Conservation (phyloP, 2,113 vertebrate genomes). For the Limanda limanda region DNA sequence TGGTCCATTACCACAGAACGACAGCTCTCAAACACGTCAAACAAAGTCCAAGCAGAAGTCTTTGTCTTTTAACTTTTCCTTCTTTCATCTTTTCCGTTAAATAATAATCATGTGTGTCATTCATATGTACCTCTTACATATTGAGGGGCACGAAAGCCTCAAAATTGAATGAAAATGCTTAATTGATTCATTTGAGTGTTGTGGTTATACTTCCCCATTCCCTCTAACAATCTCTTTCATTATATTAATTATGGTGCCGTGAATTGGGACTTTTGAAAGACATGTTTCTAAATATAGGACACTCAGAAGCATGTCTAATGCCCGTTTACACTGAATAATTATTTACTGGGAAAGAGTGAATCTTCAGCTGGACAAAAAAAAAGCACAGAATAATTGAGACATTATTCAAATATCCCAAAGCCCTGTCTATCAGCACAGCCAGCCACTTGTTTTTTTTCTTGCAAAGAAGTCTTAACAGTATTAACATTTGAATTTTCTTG, state of each 20-base stretch:
- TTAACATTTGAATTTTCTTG: conserved; percentile 27
- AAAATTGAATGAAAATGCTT: conserved; percentile 27
- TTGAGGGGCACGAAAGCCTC: conserved; percentile 17
- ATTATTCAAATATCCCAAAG: conserved; percentile 50
- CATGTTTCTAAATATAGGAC: conserved; percentile 64
- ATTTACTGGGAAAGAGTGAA: conserved; percentile 53
- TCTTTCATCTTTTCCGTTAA: conserved; percentile 13
- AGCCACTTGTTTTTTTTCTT: conserved; percentile 17
- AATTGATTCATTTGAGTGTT: conserved; percentile 50
- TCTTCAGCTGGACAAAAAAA: conserved; percentile 35
- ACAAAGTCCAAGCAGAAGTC: not conserved
- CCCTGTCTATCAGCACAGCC: conserved; percentile 34
- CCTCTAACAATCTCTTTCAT: conserved; percentile 45
- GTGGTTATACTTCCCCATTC: conserved; percentile 12
- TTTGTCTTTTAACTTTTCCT: not conserved
- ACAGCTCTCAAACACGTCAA: not conserved
- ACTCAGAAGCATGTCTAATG: conserved; percentile 59
- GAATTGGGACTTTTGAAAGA: conserved; percentile 38
- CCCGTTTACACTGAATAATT: conserved; percentile 59
- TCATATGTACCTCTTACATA: not conserved
- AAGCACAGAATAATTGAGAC: conserved; percentile 29
- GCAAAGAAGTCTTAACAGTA: conserved; percentile 3
- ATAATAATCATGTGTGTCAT: conserved; percentile 25
- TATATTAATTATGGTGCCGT: conserved; percentile 47
- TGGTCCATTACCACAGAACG: not conserved